Conservation (phyloP, 2,888 invertebrate species). For the Paralinhomoeus sp. region DNA sequence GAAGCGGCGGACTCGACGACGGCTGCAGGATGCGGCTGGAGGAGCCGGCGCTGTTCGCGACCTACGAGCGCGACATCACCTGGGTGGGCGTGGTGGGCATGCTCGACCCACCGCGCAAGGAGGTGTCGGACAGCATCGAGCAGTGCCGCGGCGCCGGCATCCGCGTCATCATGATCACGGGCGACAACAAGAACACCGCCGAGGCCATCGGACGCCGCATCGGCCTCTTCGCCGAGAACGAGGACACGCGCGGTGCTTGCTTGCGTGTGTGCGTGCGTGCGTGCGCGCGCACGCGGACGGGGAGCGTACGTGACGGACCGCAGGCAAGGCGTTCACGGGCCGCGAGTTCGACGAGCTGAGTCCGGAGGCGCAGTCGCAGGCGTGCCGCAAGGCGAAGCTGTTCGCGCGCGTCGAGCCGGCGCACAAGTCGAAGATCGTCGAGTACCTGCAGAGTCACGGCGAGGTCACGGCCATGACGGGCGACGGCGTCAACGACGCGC, state of each 20-base stretch:
- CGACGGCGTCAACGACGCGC: slow-evolving; percentile 99
- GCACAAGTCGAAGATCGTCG: slow-evolving; percentile 98
- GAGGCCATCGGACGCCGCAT: slow-evolving; percentile 99
- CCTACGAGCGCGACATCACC: slow-evolving; percentile 82
- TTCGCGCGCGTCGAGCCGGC: slow-evolving; percentile 98
- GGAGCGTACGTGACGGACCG: no score
- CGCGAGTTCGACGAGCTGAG: slow-evolving; percentile 96
- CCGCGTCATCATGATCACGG: slow-evolving; percentile 98
- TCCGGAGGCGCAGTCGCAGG: slow-evolving; percentile 63
- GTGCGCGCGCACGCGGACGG: no score
- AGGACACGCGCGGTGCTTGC: slow-evolving; percentile 55
- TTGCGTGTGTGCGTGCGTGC: no score
- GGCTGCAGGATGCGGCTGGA: slow-evolving; percentile 76
- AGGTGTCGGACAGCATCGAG: slow-evolving; percentile 78
- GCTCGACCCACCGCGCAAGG: slow-evolving; percentile 97
- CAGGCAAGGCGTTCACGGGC: slow-evolving; percentile 64
- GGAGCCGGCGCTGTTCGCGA: slow-evolving; percentile 65
- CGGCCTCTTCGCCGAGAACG: slow-evolving; percentile 82
- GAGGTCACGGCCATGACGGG: slow-evolving; percentile 99
- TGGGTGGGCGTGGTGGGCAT: slow-evolving; percentile 98
- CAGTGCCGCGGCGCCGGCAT: slow-evolving; percentile 95
- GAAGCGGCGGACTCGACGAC: neutral
- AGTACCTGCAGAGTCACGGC: slow-evolving; percentile 65
- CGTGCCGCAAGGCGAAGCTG: slow-evolving; percentile 63
- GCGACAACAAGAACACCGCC: slow-evolving; percentile 98